Base-by-base conservation (phyloP, 2,797 vertebrate species). In the Lateolabrax maculatus region DNA sequence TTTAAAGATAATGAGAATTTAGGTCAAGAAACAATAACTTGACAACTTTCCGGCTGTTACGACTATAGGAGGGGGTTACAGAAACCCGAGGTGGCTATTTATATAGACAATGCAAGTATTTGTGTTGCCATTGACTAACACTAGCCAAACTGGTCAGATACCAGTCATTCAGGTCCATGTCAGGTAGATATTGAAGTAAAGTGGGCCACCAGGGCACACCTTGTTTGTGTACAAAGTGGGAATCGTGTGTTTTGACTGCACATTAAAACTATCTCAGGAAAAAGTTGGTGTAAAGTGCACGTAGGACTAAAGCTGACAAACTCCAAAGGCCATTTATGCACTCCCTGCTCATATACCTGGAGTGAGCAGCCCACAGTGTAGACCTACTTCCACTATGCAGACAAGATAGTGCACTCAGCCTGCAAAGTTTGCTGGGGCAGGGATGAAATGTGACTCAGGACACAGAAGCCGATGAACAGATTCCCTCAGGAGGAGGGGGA, bases 361-460 rank as follows among this genome's bases (percentile, higher is more conserved):
- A 60, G 44, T 5, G 2, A 25, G 48, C 21, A 39, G 48, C 19
- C 25, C 27, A 37, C 31, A 31, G 61, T 18, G 9, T 1, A 81
- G 80, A 71, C 79, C 78, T 82, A 82, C 80, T 73, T 88, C 68
- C 36, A 62, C 65, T 25, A 48, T 51, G 29, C 37, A 71, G 68
- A 84, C n/a, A 52, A 63, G 73, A 70, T n/a, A 53, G 72, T 63
- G 61, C 73, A 75, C 81, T 84, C 46, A 51, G 67, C 46, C 76
- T 85, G 81, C 69, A 89, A 68, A 88, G 81, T 81, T 77, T 82
- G 79, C 74, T 72, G 63, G 83, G 79, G 21, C 70, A 83, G 67
- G 81, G 77, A 87, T 82, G 83, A 86, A 90, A 87, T 87, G 83
- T 92, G 89, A 91, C 85, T 91, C 85, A 89, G 88, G 89, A 83